phyloP scores from a whole-genome alignment of 2,113 vertebrate genomes.

The Catagonus wagneri region DNA sequence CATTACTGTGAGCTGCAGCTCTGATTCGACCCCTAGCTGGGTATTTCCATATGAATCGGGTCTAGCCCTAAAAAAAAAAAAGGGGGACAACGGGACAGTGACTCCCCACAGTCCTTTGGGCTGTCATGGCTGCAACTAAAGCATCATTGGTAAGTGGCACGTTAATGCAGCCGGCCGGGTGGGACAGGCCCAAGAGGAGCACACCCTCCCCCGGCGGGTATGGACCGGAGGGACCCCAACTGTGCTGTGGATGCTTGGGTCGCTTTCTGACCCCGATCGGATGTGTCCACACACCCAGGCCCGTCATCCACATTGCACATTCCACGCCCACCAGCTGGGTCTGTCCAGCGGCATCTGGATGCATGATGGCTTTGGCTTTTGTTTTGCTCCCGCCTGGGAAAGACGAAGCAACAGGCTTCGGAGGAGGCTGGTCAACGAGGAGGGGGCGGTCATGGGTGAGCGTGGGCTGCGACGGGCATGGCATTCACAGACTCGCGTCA shows the following conservation, averaged over 20 bases:
- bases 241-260: background rate
- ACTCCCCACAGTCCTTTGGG: fast-evolving
- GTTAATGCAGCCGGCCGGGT: fast-evolving
- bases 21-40: no score
- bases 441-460: background rate
- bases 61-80: no score
- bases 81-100: background rate
- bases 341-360: background rate
- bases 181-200: background rate
- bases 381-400: background rate
- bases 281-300: background rate
- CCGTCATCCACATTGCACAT: background rate
- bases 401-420: background rate
- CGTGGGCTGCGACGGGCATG: fast-evolving
- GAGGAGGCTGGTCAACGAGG: background rate
- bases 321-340: background rate
- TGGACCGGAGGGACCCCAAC: fast-evolving
- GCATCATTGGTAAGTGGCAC: fast-evolving
- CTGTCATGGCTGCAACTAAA: fast-evolving
- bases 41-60: no score
- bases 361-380: background rate
- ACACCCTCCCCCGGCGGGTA: background rate
- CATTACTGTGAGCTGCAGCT: no score
- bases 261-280: background rate
- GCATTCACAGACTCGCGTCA: fast-evolving